Percentiles rank a stretch among this genome's conserved stretches.
phyloP scores from a whole-genome alignment of 2,113 vertebrate species.

The Neoarius graeffei region DNA sequence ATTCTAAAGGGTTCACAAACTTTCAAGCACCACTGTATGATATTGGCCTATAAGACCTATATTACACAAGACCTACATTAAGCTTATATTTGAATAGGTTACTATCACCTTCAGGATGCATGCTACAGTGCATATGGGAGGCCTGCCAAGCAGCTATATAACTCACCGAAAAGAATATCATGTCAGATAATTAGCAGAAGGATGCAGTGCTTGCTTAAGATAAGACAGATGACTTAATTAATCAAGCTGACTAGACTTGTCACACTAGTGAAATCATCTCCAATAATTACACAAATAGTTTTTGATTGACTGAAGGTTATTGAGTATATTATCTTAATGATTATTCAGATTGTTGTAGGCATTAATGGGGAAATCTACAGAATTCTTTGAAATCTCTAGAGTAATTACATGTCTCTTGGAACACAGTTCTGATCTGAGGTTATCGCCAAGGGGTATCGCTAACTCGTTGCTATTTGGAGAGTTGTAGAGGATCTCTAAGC shows the following conservation, averaged over 20 bases:
- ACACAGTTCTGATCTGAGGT: not conserved
- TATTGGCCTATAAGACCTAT: too few relatives aligned
- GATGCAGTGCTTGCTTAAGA: constrained; percentile 41
- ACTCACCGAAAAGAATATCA: constrained; percentile 45
- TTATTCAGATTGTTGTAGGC: not conserved
- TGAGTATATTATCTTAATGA: not conserved
- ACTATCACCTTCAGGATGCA: not conserved
- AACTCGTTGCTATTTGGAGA: not conserved
- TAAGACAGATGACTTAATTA: constrained; percentile 33
- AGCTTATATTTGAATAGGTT: not conserved
- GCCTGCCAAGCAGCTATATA: constrained; percentile 35
- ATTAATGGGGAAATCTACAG: not conserved
- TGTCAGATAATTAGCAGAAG: constrained; percentile 36
- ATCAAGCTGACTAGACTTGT: not conserved
- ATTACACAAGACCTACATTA: not conserved
- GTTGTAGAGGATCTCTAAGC: not conserved
- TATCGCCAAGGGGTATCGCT: not conserved
- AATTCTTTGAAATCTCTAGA: not conserved
- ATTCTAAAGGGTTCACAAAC: too few relatives aligned
- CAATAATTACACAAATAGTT: not conserved
- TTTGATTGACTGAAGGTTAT: not conserved
- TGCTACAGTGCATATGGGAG: constrained; percentile 9
- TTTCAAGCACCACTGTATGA: too few relatives aligned
- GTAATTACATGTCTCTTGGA: not conserved
- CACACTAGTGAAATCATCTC: not conserved